These are phyloP conservation scores for Monodelphis domestica DNA, from an alignment of 2,797 vertebrate species.

Conservation along the genomic window DNA sequence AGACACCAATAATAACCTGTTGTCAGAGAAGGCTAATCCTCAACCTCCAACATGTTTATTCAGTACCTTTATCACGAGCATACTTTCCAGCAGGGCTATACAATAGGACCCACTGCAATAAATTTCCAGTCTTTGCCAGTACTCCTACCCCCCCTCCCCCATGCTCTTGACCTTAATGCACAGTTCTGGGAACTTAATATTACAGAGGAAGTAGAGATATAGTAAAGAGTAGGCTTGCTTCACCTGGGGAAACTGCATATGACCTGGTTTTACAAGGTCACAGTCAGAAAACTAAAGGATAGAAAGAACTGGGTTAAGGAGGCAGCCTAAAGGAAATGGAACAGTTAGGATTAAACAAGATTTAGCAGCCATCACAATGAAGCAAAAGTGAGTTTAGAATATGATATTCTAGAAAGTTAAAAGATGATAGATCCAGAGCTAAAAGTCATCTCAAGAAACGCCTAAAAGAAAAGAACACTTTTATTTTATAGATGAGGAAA, in stretches of 20 bases:
- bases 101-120: not conserved
- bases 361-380: too few relatives aligned
- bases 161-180: not conserved
- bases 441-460: not conserved
- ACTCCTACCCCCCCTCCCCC: not conserved
- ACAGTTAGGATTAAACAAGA: too few relatives aligned
- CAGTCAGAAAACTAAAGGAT: too few relatives aligned
- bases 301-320: too few relatives aligned
- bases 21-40: not conserved
- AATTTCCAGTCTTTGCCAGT: not conserved
- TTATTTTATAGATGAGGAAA: not conserved
- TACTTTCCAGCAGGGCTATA: not conserved
- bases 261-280: not conserved
- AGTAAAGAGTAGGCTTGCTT: not conserved
- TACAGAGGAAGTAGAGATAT: not conserved
- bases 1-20: not conserved
- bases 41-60: not conserved
- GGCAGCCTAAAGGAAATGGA: too few relatives aligned
- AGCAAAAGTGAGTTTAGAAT: too few relatives aligned
- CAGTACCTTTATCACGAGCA: not conserved
- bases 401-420: not conserved
- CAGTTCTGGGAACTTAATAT: not conserved
- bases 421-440: not conserved
- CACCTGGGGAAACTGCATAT: not conserved
- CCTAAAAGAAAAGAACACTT: not conserved